Percentiles rank a stretch among this genome's conserved stretches.
Evolutionary conservation across 2,113 vertebrate species (phyloP).

Genomic region (Aythya baeri): DNA sequence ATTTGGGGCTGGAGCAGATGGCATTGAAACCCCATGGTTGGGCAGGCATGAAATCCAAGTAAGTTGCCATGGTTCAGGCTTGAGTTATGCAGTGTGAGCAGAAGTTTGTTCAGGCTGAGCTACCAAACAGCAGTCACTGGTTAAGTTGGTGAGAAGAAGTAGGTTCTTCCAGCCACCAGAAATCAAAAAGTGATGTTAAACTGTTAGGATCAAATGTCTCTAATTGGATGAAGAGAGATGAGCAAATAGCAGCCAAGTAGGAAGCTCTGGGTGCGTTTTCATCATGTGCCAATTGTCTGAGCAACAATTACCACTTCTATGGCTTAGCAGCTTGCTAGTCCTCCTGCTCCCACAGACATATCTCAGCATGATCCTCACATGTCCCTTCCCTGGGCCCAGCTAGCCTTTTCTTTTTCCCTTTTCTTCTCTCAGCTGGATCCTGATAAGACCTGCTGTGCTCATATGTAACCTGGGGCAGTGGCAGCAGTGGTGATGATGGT

Average conservation of each 20-base stretch:
- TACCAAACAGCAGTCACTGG: neutral
- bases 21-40: accelerated
- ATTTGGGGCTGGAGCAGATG: neutral
- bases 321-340: neutral
- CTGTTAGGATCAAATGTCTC: neutral
- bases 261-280: neutral
- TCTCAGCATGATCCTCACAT: accelerated
- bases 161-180: neutral
- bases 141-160: accelerated
- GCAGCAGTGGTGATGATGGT: too few species aligned
- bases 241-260: neutral
- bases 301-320: neutral
- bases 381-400: neutral
- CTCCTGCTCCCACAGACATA: neutral
- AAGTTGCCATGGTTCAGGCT: neutral
- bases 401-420: neutral
- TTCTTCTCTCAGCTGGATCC: neutral
- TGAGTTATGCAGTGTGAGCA: neutral
- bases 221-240: neutral
- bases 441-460: accelerated
- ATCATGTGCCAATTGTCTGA: neutral
- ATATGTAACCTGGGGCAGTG: neutral
- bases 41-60: accelerated
- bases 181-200: neutral
- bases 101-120: accelerated